A percentile compares a stretch with the other conserved stretches of the same genome.
Evolutionary conservation across 2,113 vertebrate genomes (phyloP).

Genomic region (Arizona elegans): DNA sequence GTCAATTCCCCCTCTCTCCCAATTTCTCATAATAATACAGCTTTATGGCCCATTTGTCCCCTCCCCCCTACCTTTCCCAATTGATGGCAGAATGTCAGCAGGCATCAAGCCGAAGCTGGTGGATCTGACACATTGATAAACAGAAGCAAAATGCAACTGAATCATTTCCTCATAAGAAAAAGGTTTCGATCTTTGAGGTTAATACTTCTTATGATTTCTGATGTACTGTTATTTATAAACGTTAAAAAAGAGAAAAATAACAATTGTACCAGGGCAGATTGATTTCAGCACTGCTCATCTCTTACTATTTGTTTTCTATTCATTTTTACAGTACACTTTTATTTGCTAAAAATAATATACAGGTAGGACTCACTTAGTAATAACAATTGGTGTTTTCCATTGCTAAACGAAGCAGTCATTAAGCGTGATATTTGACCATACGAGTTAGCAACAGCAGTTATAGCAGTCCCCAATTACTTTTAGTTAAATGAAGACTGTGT

Average conservation of each 20-base stretch:
- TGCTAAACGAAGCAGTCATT: neutral
- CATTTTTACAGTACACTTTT: neutral
- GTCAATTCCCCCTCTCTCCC: neutral
- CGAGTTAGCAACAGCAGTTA: neutral
- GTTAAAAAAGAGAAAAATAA: neutral
- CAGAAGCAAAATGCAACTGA: neutral
- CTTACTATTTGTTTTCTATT: neutral
- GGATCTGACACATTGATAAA: neutral
- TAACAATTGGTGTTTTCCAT: neutral
- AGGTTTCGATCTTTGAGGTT: neutral
- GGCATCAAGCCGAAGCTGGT: neutral
- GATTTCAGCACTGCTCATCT: neutral
- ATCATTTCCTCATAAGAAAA: neutral
- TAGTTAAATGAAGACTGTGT: neutral
- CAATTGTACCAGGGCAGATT: neutral
- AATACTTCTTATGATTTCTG: neutral
- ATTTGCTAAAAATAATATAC: neutral
- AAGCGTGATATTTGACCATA: neutral
- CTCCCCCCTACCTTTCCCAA: neutral
- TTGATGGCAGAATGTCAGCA: neutral
- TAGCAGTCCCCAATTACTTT: neutral
- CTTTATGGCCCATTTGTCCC: neutral
- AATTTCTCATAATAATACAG: neutral
- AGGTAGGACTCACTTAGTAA: neutral
- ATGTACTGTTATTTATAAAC: neutral